phyloP scores from a whole-genome alignment of 2,888 invertebrate species.

The Linyphia triangularis region DNA sequence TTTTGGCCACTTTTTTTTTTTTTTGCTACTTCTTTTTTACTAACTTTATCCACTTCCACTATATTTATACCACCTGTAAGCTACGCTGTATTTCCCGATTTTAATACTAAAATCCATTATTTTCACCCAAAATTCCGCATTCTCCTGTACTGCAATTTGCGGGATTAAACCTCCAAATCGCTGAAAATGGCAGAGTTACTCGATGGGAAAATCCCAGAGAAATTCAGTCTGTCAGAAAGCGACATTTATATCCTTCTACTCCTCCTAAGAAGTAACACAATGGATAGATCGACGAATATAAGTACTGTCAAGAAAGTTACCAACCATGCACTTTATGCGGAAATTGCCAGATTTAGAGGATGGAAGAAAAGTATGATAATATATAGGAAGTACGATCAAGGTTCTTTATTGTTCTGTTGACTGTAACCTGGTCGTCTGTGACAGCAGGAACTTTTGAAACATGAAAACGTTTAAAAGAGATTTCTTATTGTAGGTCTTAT shows the following conservation, averaged over 20 bases:
- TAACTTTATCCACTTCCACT: no score
- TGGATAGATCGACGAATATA: slow-evolving; percentile 9
- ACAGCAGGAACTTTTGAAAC: slow-evolving; percentile 1
- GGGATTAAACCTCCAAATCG: no score
- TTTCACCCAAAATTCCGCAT: no score
- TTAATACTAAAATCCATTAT: no score
- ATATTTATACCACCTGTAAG: no score
- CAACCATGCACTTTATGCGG: slow-evolving; percentile 18
- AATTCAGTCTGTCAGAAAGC: slow-evolving; percentile 7
- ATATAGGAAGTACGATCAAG: background rate
- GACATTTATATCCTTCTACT: slow-evolving; percentile 18
- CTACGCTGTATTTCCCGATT: no score
- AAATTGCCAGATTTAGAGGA: slow-evolving; percentile 22
- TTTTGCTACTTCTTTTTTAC: no score
- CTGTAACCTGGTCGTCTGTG: slow-evolving; percentile 10
- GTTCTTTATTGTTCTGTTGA: slow-evolving; percentile 1
- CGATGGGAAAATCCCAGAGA: background rate
- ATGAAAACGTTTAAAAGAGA: background rate
- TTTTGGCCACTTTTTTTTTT: no score
- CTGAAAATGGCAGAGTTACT: background rate
- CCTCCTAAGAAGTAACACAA: background rate
- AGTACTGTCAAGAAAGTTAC: slow-evolving; percentile 14
- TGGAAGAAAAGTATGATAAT: background rate
- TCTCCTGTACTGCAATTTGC: no score
- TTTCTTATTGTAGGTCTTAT: no score